Conservation (phyloP, 2,113 vertebrate species). For the Cygnus buccinator region DNA sequence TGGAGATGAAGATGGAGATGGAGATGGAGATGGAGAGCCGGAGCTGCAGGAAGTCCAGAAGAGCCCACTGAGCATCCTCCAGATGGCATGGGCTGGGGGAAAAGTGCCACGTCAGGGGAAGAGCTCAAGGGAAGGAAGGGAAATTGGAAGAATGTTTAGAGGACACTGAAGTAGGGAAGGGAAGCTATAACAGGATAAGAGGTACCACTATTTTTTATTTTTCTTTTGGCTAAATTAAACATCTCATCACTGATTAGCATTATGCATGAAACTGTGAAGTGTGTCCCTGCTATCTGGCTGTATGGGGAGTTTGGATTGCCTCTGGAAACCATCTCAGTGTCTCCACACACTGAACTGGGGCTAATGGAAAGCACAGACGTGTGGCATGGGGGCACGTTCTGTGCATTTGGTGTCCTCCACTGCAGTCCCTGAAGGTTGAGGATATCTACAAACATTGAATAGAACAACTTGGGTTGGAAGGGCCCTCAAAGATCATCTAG, state of each 20-base stretch:
- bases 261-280: background rate
- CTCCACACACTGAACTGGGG: background rate
- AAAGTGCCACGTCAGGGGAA: background rate
- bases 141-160: background rate
- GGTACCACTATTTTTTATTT: background rate
- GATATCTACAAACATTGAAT: background rate
- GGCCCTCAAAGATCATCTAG: too few species aligned
- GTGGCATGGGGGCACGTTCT: fast-evolving
- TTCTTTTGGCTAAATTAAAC: background rate
- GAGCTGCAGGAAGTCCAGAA: background rate
- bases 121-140: background rate
- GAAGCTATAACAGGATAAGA: background rate
- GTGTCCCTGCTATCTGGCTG: background rate
- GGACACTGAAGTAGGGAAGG: background rate
- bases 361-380: background rate
- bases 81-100: background rate
- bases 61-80: background rate
- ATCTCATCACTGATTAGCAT: background rate
- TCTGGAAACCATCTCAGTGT: background rate
- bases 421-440: background rate
- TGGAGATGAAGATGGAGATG: background rate
- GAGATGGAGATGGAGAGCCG: background rate
- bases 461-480: too few species aligned
- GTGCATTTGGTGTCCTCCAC: background rate
- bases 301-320: background rate